These are phyloP conservation scores for Xiphydria camelus DNA, from an alignment of 2,888 invertebrate species.

Conservation along the genomic window DNA sequence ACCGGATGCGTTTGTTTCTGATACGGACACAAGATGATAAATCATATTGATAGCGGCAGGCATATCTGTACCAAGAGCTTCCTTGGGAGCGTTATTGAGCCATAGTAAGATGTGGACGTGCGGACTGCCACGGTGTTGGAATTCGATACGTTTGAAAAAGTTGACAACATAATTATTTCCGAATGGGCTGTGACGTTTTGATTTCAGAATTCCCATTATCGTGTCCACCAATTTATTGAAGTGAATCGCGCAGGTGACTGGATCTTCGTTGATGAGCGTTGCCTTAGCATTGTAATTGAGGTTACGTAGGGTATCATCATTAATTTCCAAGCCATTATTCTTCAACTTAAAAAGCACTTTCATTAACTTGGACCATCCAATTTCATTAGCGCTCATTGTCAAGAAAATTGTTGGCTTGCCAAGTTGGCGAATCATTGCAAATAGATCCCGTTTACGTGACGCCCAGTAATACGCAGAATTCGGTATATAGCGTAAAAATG, in stretches of 20 bases:
- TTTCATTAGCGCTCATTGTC: conserved; percentile 53
- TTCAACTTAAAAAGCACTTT: conserved; percentile 41
- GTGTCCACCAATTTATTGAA: conserved; percentile 16
- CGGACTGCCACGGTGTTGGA: conserved; percentile 15
- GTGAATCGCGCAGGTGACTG: not conserved
- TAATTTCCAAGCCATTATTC: conserved; percentile 8
- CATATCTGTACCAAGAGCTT: conserved; percentile 5
- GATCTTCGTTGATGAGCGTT: conserved; percentile 23
- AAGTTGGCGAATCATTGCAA: conserved; percentile 41
- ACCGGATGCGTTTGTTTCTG: conserved; percentile 21
- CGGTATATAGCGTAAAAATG: conserved; percentile 11
- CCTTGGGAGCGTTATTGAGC: not conserved
- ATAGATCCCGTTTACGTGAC: conserved; percentile 11
- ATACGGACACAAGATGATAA: conserved; percentile 29
- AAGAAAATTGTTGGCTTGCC: conserved; percentile 49
- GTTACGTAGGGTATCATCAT: not conserved
- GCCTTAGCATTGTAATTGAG: conserved; percentile 16
- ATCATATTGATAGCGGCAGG: conserved; percentile 28
- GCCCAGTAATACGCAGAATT: conserved; percentile 5
- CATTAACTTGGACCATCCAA: conserved; percentile 43
- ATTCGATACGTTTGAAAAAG: conserved; percentile 24
- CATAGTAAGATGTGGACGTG: conserved; percentile 2
- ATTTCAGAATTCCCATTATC: not conserved
- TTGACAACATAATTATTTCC: conserved; percentile 20
- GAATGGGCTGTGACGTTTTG: conserved; percentile 16